phyloP scores from a whole-genome alignment of 1,140 invertebrate genomes.

The Papilio polytes region DNA sequence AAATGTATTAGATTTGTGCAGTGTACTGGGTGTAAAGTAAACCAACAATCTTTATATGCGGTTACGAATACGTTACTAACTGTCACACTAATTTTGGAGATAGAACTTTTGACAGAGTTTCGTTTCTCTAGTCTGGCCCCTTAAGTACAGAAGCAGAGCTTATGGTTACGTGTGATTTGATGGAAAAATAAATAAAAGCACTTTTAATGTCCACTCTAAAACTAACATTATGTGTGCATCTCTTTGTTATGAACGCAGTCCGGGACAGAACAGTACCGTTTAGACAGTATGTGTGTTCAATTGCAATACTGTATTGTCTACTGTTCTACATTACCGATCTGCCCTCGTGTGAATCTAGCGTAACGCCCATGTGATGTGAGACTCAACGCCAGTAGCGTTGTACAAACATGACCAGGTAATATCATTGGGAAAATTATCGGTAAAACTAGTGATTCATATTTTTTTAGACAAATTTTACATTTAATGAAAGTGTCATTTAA shows the following conservation, averaged over 20 bases:
- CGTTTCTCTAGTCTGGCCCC: too few relatives aligned
- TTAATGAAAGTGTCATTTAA: too few relatives aligned
- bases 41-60: too few relatives aligned
- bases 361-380: constrained; percentile 33
- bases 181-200: neutral
- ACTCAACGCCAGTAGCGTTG: constrained; percentile 23
- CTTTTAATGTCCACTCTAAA: neutral
- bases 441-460: neutral
- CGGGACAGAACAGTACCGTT: neutral
- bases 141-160: too few relatives aligned
- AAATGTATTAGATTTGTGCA: too few relatives aligned
- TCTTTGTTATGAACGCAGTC: neutral
- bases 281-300: neutral
- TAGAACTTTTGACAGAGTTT: too few relatives aligned
- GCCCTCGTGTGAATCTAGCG: neutral
- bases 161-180: too few relatives aligned
- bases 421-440: constrained; percentile 11
- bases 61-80: too few relatives aligned
- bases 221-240: neutral
- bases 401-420: neutral
- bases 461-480: neutral
- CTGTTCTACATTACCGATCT: neutral
- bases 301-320: neutral
- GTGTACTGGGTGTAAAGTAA: too few relatives aligned
- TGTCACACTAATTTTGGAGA: too few relatives aligned